Conservation (phyloP, 2,888 invertebrate genomes). For the Caenorhabditis afra region DNA sequence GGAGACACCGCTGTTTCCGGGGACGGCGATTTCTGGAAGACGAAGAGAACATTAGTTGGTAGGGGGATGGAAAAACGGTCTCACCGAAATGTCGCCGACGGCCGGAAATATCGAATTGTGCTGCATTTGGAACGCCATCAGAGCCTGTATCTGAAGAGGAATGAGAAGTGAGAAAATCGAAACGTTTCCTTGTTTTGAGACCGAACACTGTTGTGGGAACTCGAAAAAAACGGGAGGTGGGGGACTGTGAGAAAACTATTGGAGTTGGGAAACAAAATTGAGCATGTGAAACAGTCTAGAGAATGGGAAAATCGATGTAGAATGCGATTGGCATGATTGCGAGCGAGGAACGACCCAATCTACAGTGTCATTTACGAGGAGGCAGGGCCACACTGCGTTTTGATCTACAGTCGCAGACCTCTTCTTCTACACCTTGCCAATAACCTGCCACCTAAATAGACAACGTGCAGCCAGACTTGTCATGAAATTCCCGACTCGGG, state of each 20-base stretch:
- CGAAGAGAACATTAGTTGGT: neutral
- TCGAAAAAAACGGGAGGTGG: neutral
- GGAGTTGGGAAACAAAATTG: no score
- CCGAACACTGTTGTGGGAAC: neutral
- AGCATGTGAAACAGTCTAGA: no score
- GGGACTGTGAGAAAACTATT: neutral
- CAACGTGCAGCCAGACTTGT: no score
- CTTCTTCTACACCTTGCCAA: no score
- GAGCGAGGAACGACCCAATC: no score
- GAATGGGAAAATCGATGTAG: no score
- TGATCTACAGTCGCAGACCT: no score
- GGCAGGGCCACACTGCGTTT: no score
- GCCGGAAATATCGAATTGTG: constrained; percentile 32
- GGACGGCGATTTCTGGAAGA: constrained; percentile 37
- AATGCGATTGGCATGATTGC: no score
- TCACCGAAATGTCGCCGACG: constrained; percentile 25
- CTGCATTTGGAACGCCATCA: constrained; percentile 45
- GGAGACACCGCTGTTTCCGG: constrained; percentile 35
- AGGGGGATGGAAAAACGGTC: constrained; percentile 4
- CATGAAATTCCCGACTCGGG: no score
- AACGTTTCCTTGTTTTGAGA: neutral
- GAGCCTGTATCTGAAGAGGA: constrained; percentile 35
- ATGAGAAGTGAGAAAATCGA: neutral
- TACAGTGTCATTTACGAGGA: no score
- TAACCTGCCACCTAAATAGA: no score